Conservation (phyloP, 2,113 vertebrate genomes). For the Colius striatus region DNA sequence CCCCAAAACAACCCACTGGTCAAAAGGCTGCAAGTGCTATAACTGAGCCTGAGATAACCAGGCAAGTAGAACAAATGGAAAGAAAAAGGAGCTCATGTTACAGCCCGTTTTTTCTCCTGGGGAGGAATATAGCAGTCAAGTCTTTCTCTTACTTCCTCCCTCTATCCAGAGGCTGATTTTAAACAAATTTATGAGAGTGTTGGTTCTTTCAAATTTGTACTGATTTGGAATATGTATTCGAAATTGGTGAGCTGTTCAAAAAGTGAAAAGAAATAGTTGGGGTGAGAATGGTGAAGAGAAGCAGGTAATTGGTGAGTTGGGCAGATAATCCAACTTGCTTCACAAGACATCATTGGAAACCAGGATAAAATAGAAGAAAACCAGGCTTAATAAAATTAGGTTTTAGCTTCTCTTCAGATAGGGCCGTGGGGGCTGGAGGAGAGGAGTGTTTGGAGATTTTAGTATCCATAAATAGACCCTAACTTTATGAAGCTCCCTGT, state of each 20-base stretch:
- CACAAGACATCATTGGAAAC: rapidly evolving
- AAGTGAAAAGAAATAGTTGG: not conserved
- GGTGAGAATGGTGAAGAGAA: not conserved
- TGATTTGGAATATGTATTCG: not conserved
- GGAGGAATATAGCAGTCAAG: not conserved
- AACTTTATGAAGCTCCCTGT: not conserved
- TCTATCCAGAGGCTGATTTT: not conserved
- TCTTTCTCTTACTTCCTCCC: not conserved
- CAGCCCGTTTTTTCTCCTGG: not conserved
- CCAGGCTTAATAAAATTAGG: not conserved
- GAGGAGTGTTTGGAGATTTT: not conserved
- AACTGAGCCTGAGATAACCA: not conserved
- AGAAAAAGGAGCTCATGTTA: not conserved
- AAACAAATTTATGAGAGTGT: not conserved
- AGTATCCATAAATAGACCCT: not conserved
- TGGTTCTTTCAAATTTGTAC: not conserved
- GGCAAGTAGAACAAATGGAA: not conserved
- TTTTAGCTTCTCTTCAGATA: not conserved
- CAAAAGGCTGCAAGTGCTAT: not conserved
- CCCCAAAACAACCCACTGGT: not conserved
- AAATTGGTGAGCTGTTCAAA: not conserved
- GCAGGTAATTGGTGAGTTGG: not conserved
- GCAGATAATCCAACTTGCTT: not conserved
- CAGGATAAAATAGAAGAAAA: not conserved
- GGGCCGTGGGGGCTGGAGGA: too few relatives aligned